Evolutionary conservation across 2,113 vertebrate species (phyloP).

Genomic region (Limanda limanda): DNA sequence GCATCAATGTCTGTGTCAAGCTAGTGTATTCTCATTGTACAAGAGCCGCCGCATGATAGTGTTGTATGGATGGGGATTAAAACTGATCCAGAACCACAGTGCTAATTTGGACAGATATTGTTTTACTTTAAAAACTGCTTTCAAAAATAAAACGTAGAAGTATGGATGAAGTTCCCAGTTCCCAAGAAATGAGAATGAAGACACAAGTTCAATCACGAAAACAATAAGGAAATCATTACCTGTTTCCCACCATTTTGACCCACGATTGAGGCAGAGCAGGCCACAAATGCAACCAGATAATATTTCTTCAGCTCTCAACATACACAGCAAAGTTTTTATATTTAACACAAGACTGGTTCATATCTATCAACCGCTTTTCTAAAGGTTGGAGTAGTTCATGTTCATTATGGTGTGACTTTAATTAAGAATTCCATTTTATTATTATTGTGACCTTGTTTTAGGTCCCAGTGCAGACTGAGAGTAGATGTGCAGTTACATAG

Average conservation of each 20-base stretch:
- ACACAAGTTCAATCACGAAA: too few species aligned
- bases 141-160: neutral
- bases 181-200: too few species aligned
- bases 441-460: slow-evolving; percentile 46
- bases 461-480: slow-evolving; percentile 19
- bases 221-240: too few species aligned
- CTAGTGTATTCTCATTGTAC: too few species aligned
- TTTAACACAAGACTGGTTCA: neutral
- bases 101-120: neutral
- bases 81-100: too few species aligned
- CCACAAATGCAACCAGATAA: neutral
- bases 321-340: neutral
- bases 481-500: neutral
- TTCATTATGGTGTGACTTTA: slow-evolving; percentile 28
- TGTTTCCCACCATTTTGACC: too few species aligned
- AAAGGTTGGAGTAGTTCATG: slow-evolving; percentile 29
- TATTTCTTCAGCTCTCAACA: neutral
- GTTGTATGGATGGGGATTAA: too few species aligned
- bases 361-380: slow-evolving; percentile 25
- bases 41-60: too few species aligned
- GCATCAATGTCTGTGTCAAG: too few species aligned
- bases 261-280: too few species aligned
- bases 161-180: neutral
- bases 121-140: neutral
- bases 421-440: slow-evolving; percentile 43